These are phyloP conservation scores for Urocolius indicus DNA, from an alignment of 2,113 vertebrate species.

Conservation along the genomic window DNA sequence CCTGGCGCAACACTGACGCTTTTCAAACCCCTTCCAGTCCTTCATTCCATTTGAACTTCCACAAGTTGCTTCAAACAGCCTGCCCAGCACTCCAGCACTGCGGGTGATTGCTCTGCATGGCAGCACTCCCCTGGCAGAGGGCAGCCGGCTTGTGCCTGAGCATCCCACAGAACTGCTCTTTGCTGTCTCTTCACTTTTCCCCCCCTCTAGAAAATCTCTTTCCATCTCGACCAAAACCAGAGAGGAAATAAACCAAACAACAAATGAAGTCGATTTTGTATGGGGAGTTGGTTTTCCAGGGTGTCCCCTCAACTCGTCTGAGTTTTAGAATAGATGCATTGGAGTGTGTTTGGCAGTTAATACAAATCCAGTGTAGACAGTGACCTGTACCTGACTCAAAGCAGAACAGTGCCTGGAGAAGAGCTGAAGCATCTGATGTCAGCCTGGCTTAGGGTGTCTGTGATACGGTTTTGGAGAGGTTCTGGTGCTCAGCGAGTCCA, in stretches of 20 bases:
- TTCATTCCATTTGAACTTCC: background rate
- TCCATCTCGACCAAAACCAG: background rate
- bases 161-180: rapidly evolving
- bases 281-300: rapidly evolving
- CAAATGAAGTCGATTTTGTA: background rate
- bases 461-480: background rate
- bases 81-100: background rate
- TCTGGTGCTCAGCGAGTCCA: background rate
- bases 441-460: background rate
- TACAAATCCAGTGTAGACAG: background rate
- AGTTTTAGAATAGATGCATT: background rate
- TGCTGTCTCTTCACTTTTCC: rapidly evolving
- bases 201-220: background rate
- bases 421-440: rapidly evolving
- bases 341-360: background rate
- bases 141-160: background rate
- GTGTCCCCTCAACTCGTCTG: background rate
- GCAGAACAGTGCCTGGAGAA: background rate
- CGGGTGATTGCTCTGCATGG: background rate
- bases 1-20: slow-evolving; percentile 38
- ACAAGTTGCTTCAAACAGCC: background rate
- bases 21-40: slow-evolving; percentile 44
- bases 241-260: background rate
- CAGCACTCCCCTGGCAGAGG: background rate
- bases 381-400: background rate